These are phyloP conservation scores for Microctenopoma lineatum DNA, from an alignment of 2,797 vertebrate species.

Conservation along the genomic window DNA sequence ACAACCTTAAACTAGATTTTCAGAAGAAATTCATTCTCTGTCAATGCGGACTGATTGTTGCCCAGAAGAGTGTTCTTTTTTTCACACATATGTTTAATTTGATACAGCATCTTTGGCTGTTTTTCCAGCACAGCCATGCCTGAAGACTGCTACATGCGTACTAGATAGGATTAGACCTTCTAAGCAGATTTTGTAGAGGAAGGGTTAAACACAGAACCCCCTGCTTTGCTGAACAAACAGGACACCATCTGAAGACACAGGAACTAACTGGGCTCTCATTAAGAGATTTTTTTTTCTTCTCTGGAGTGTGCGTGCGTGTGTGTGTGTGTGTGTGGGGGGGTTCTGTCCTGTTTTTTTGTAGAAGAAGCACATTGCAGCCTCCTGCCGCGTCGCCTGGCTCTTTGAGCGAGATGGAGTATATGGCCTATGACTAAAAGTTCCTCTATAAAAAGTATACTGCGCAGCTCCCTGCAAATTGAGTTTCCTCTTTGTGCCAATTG, in stretches of 20 bases:
- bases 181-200: constrained; percentile 86
- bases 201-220: constrained; percentile 84
- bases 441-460: constrained; percentile 88
- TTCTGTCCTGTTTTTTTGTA: constrained; percentile 69
- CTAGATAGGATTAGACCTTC: constrained; percentile 88
- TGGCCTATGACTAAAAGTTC: constrained; percentile 89
- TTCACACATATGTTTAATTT: constrained; percentile 84
- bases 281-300: constrained; percentile 72
- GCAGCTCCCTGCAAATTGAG: constrained; percentile 89
- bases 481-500: constrained; percentile 90
- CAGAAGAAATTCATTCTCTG: constrained; percentile 74
- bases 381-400: constrained; percentile 76
- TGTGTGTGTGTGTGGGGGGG: constrained; percentile 9
- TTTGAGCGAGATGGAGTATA: constrained; percentile 80
- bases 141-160: constrained; percentile 86
- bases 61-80: constrained; percentile 67
- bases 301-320: constrained; percentile 24
- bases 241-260: constrained; percentile 83
- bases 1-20: constrained; percentile 86
- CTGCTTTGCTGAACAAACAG: constrained; percentile 82
- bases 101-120: constrained; percentile 87
- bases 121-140: constrained; percentile 82
- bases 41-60: constrained; percentile 72
- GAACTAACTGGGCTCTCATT: constrained; percentile 82
- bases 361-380: constrained; percentile 76